phyloP scores from a whole-genome alignment of 2,797 vertebrate genomes.

The Notamacropus eugenii region DNA sequence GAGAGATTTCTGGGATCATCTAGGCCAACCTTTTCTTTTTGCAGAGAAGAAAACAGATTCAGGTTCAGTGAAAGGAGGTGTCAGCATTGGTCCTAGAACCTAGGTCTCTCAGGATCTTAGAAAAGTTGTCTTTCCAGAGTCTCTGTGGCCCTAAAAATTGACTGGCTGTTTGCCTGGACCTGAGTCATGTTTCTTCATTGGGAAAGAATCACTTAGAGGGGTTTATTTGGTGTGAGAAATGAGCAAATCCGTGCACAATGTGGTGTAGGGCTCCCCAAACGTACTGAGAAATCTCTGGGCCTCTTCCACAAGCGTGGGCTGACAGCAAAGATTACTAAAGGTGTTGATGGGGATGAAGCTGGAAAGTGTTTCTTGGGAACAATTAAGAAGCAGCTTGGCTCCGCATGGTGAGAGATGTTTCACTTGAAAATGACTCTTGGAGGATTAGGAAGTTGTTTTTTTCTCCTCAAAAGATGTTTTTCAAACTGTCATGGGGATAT shows the following conservation, averaged over 20 bases:
- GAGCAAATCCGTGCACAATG: constrained; percentile 28
- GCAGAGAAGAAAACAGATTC: not conserved
- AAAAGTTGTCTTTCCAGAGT: not conserved
- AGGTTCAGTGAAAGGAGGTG: not conserved
- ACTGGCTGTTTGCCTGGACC: constrained; percentile 73
- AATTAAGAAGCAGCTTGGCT: constrained; percentile 76
- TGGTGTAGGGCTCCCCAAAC: not conserved
- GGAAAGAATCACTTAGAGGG: constrained; percentile 34
- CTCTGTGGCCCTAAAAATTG: constrained; percentile 48
- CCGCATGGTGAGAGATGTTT: constrained; percentile 63
- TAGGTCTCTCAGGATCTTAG: not conserved
- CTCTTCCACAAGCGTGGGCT: constrained; percentile 58
- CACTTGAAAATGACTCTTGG: constrained; percentile 63
- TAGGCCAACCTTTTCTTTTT: not conserved
- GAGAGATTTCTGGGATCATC: not conserved
- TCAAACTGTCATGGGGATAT: constrained; percentile 22
- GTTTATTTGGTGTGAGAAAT: constrained; percentile 47
- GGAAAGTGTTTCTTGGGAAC: constrained; percentile 74
- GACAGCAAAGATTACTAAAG: constrained; percentile 70
- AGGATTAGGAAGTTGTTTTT: constrained; percentile 35
- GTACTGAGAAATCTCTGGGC: constrained; percentile 48
- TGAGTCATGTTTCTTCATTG: constrained; percentile 71
- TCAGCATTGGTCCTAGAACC: not conserved
- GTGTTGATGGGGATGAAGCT: constrained; percentile 66
- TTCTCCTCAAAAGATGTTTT: constrained; percentile 41